Evolutionary conservation across 2,888 invertebrate genomes (phyloP), one percentile per base, ranked within the genome.

Genomic region (Agrilus mali): DNA sequence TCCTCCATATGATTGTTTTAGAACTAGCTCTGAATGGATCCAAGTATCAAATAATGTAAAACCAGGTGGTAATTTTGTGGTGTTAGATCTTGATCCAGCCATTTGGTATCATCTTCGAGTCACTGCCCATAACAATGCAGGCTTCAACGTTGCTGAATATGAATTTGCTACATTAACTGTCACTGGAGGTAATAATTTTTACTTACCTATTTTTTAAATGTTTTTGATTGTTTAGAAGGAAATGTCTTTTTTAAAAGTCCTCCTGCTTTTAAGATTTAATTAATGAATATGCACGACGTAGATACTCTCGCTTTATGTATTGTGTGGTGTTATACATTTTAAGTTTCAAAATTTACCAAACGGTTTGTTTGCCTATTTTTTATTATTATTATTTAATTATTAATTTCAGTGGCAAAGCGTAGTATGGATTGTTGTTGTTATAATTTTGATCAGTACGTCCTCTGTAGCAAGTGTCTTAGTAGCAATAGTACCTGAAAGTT

Each of bases 111-210:
- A 87, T 57, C 74, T 95, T 50, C 77, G 88, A 48, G 89, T 94
- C 34, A 92, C 90, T 2, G 88, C 89, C 4, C 88, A 94, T 68
- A 95, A 94, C 67, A 94, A 93, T 57, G 95, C 95, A 47, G 96
- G 95, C 40, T 92, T 92, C 58, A 88, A 90, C 34, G 92, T 93
- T 40, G 93, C 92, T 45, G 88, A 92, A 70, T 92, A 94, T 61
- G 90, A 92, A 71, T 94, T 95, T 67, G 92, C 93, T 14, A 96
- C 96, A 2, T 75, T 94, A 31, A 93, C 94, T 27, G 80, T 86
- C 52, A 87, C 89, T 53, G 95, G 95, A 77, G 92, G 94, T 94
- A 77, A 72, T n/a, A n/a, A 75, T 68, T 20, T 31, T 22, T 32
- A 13, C 14, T 36, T 40, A 35, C n/a, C n/a, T n/a, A n/a, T n/a